Conservation (phyloP, 1,140 invertebrate species). For the Bombus pyrosoma region DNA sequence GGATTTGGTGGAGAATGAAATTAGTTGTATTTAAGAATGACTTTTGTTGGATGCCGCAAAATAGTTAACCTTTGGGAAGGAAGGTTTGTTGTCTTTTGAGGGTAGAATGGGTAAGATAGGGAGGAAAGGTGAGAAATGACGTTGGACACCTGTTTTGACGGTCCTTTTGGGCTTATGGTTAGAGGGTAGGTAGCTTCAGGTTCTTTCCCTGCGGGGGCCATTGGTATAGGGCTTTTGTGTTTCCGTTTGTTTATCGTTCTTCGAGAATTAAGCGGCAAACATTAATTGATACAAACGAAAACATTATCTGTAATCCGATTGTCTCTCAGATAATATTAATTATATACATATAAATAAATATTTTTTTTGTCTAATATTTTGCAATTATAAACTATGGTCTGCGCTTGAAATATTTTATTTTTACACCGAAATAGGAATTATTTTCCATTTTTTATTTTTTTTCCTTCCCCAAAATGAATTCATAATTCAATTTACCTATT, state of each 20-base stretch:
- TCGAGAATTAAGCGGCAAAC: too few relatives aligned
- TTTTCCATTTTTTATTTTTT: not conserved
- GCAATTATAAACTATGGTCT: too few relatives aligned
- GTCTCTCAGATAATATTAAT: not conserved
- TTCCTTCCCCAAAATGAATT: not conserved
- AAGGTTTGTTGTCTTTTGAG: not conserved
- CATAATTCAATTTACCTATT: not conserved
- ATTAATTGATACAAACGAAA: not conserved
- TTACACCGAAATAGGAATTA: too few relatives aligned
- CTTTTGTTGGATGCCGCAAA: too few relatives aligned
- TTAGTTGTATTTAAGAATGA: not conserved
- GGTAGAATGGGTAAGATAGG: not conserved
- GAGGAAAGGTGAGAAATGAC: not conserved
- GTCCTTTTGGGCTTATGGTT: not conserved
- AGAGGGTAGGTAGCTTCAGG: constrained; percentile 19
- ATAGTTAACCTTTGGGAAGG: not conserved
- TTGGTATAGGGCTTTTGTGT: not conserved
- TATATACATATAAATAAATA: too few relatives aligned
- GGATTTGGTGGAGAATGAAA: not conserved
- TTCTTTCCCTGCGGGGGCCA: not conserved
- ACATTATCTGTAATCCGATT: not conserved
- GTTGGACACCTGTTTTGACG: constrained; percentile 29
- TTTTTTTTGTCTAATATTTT: not conserved
- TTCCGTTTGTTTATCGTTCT: not conserved
- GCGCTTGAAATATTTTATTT: not conserved